These are phyloP conservation scores for Notothenia rossii DNA, from an alignment of 2,113 vertebrate genomes.

Conservation along the genomic window DNA sequence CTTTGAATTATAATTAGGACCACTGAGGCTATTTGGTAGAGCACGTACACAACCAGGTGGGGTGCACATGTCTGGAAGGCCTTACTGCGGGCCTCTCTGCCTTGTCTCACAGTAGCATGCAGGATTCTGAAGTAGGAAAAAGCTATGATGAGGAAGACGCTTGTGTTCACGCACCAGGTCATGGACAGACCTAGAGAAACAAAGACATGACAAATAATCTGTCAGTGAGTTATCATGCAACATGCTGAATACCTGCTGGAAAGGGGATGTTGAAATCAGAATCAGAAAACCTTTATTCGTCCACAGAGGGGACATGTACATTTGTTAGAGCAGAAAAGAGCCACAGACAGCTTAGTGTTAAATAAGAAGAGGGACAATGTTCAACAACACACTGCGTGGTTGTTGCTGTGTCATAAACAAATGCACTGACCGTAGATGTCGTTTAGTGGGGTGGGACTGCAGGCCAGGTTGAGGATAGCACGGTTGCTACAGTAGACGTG, in stretches of 20 bases:
- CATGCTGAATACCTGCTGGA: too few relatives aligned
- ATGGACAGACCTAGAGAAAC: slow-evolving; percentile 58
- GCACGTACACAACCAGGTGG: slow-evolving; percentile 62
- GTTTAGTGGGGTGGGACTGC: slow-evolving; percentile 44
- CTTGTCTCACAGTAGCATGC: slow-evolving; percentile 11
- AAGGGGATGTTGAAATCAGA: too few relatives aligned
- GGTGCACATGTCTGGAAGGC: slow-evolving; percentile 68
- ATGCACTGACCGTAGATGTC: slow-evolving; percentile 68
- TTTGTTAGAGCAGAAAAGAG: too few relatives aligned
- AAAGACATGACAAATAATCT: background rate
- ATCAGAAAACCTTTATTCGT: too few relatives aligned
- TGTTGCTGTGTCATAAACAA: background rate
- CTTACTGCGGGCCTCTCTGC: slow-evolving; percentile 42
- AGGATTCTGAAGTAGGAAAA: slow-evolving; percentile 74
- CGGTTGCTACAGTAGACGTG: slow-evolving; percentile 76
- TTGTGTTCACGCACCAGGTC: slow-evolving; percentile 48
- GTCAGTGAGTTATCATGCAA: background rate
- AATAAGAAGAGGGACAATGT: too few relatives aligned
- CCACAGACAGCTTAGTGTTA: too few relatives aligned
- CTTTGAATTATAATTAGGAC: slow-evolving; percentile 51
- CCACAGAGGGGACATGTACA: too few relatives aligned
- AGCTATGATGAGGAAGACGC: slow-evolving; percentile 64
- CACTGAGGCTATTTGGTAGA: slow-evolving; percentile 17
- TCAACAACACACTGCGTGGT: background rate
- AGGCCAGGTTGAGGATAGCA: slow-evolving; percentile 64